Evolutionary conservation across 2,797 vertebrate species (phyloP), one percentile per base, ranked within the genome.

Genomic region (Pogonophryne albipinna): DNA sequence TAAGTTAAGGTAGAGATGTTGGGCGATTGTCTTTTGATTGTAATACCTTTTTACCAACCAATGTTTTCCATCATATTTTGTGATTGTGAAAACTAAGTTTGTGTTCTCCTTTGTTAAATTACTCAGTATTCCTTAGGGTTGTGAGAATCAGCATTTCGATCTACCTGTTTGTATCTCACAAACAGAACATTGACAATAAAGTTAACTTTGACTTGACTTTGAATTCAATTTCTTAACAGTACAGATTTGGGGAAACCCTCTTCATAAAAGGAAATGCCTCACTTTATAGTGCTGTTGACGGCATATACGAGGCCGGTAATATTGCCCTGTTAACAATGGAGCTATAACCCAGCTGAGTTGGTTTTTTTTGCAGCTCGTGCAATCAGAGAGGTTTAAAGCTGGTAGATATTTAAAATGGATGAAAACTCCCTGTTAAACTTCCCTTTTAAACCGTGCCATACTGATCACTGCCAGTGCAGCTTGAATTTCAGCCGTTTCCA

Each of bases 401-500:
- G 81, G 67, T 83, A 66, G 76, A 78, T 80, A 65, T 86, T 91
- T 83, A 38, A 88, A 90, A 92, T 80, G 62, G 78, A 78, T 79
- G 78, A 90, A 82, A 86, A 77, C 80, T 78, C 84, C 51, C 62
- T n/a, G 14, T 75, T 76, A 77, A 75, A 85, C 76, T 76, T 85
- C 83, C 66, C 65, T 41, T 70, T 66, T 49, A 66, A 41, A 75
- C 41, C 13, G 47, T 79, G 87, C 90, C 90, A 89, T 74, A 79
- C 60, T 47, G 46, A 65, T 82, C 34, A 4, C 85, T 91, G 85
- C 86, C 90, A 89, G 72, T 38, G 66, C 71, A 78, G 84, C 80
- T 90, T 74, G 64, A 78, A 55, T 85, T 83, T 87, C 86, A 91
- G 82, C 85, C 86, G 77, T 91, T 93, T 91, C 84, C 90, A 91